Percentiles rank a stretch among this genome's conserved stretches.
Conservation (phyloP, 35 echinoderm and acorn worm species). For the Heliocidaris tuberculata region DNA sequence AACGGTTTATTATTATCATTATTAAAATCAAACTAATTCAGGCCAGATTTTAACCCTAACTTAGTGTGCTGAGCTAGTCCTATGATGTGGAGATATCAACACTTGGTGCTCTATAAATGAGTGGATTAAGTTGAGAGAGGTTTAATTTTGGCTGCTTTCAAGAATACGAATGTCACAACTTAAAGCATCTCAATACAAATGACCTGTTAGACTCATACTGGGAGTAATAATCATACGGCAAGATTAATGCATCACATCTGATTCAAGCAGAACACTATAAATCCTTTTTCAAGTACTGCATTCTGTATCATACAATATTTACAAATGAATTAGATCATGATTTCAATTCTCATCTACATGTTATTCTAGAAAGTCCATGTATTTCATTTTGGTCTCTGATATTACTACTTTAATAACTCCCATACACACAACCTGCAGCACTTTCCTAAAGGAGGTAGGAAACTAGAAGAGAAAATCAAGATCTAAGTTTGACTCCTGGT, state of each 20-base stretch:
- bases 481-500: background rate
- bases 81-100: too few relatives aligned
- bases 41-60: too few relatives aligned
- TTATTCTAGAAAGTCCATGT: background rate
- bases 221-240: background rate
- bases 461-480: background rate
- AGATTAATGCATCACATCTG: background rate
- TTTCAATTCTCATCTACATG: background rate
- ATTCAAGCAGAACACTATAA: background rate
- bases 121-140: too few relatives aligned
- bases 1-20: too few relatives aligned
- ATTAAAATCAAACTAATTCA: too few relatives aligned
- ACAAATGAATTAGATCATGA: background rate
- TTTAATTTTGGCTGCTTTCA: too few relatives aligned
- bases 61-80: too few relatives aligned
- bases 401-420: background rate
- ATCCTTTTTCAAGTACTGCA: background rate
- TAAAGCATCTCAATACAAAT: too few relatives aligned
- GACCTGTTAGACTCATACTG: too few relatives aligned
- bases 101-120: too few relatives aligned
- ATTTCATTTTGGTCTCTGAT: background rate
- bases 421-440: background rate
- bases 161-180: too few relatives aligned
- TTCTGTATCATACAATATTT: slow-evolving; percentile 23
- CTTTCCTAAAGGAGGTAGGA: background rate